Conservation (phyloP, 2,113 vertebrate species). For the Carollia perspicillata region DNA sequence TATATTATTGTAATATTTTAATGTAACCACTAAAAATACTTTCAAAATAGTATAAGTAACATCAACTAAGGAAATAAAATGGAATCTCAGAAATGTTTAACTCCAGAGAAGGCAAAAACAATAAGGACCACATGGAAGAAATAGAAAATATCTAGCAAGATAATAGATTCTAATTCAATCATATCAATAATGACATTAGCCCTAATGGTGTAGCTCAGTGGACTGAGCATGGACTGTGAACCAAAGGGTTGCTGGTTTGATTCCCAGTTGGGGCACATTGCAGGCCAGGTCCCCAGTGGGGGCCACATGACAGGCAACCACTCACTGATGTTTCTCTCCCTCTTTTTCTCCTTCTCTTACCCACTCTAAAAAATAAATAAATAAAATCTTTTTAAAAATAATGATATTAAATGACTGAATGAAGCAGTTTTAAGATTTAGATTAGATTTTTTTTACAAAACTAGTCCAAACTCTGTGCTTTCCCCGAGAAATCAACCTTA, state of each 20-base stretch:
- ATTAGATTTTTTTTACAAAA: background rate
- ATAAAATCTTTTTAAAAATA: no score
- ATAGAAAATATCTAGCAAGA: slow-evolving; percentile 8
- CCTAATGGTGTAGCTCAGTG: no score
- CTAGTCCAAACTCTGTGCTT: background rate
- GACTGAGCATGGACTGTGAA: no score
- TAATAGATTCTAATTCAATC: slow-evolving; percentile 14
- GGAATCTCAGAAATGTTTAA: slow-evolving; percentile 22
- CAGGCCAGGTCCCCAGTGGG: no score
- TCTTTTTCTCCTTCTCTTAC: no score
- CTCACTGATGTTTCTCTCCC: no score
- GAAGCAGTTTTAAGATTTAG: background rate
- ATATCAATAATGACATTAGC: background rate
- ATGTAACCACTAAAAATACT: slow-evolving; percentile 25
- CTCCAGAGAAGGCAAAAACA: slow-evolving; percentile 29
- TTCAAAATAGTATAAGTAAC: slow-evolving; percentile 39
- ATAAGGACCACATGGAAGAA: slow-evolving; percentile 27
- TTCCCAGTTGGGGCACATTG: no score
- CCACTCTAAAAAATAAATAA: no score
- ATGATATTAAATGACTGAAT: background rate
- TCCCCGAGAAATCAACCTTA: background rate
- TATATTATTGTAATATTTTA: background rate
- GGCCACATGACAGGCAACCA: no score
- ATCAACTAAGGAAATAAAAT: slow-evolving; percentile 29
- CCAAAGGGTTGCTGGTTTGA: no score